Base-by-base conservation (phyloP, 2,797 vertebrate species). In the Premnoplex brunnescens region DNA sequence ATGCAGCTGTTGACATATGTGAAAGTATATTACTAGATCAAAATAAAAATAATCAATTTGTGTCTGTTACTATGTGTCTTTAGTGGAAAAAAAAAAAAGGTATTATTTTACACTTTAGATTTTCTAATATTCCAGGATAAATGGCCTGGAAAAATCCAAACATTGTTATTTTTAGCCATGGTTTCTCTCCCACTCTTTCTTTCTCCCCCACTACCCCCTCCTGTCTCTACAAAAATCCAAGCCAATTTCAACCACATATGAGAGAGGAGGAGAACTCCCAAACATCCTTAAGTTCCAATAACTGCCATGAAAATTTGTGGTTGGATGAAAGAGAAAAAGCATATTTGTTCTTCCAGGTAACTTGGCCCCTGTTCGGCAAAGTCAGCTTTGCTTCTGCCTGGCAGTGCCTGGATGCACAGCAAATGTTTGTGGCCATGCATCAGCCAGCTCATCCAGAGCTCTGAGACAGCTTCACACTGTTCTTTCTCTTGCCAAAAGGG, bases 321-420 rank as follows among this genome's bases (percentile, higher is more conserved):
- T n/a, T 90, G 73, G n/a, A 62, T 32, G 39, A 58, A 74, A 80
- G 54, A 66, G 66, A 91, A 89, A 68, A 82, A 68, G 4, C 11
- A 2, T 56, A 18, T 58, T 96, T 93, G 58, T 86, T 94, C 79
- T 94, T 84, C 82, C 88, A 97, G 96, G 96, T 97, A 86, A 37
- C n/a, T 74, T 75, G 69, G 85, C 41, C 22, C 17, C 27, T 2
- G 1, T 22, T 72, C 0, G 0, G 58, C 67, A 49, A 76, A 91
- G 81, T 58, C 54, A 43, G 34, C 66, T 83, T 82, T 64, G 58
- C 68, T 63, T 85, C 71, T 85, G 64, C 79, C 46, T 72, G 82
- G 73, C 82, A 64, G 28, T 0, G 1, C 68, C 60, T 43, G 56
- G 46, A 43, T 13, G 54, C 85, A n/a, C 1, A 1, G 5, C 3